Conservation (phyloP, 1,140 invertebrate genomes). For the Danaus plexippus region DNA sequence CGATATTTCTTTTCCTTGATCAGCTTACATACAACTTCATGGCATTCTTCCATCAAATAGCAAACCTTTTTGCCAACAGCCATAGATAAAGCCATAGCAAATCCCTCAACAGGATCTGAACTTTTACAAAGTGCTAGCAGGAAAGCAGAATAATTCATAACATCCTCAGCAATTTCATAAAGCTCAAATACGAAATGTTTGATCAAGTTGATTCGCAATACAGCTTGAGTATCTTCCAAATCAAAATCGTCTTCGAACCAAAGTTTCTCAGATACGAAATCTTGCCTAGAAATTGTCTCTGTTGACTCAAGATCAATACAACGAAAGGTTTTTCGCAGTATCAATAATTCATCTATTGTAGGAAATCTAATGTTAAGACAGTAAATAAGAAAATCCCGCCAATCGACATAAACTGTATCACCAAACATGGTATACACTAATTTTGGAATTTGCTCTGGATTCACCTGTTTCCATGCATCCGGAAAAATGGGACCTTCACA, state of each 20-base stretch:
- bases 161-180: constrained; percentile 57
- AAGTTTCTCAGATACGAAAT: constrained; percentile 57
- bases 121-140: constrained; percentile 75
- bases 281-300: constrained; percentile 53
- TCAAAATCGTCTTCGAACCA: constrained; percentile 73
- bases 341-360: constrained; percentile 65
- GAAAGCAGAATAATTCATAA: constrained; percentile 74
- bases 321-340: constrained; percentile 57
- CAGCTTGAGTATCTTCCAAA: constrained; percentile 28
- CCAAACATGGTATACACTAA: constrained; percentile 69
- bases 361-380: constrained; percentile 71
- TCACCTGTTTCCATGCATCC: constrained; percentile 67
- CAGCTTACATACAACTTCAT: constrained; percentile 48
- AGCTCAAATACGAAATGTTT: constrained; percentile 73
- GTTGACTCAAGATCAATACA: constrained; percentile 55
- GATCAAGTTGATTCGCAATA: constrained; percentile 49
- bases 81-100: constrained; percentile 72
- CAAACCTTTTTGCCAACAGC: constrained; percentile 71
- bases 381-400: constrained; percentile 76
- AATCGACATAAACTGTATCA: constrained; percentile 69
- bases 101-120: constrained; percentile 65
- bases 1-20: constrained; percentile 53
- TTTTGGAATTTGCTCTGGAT: constrained; percentile 58
- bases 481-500: constrained; percentile 64
- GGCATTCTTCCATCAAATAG: constrained; percentile 57